Evolutionary conservation across 1,140 invertebrate species (phyloP).

Genomic region (Brachionus koreanus): DNA sequence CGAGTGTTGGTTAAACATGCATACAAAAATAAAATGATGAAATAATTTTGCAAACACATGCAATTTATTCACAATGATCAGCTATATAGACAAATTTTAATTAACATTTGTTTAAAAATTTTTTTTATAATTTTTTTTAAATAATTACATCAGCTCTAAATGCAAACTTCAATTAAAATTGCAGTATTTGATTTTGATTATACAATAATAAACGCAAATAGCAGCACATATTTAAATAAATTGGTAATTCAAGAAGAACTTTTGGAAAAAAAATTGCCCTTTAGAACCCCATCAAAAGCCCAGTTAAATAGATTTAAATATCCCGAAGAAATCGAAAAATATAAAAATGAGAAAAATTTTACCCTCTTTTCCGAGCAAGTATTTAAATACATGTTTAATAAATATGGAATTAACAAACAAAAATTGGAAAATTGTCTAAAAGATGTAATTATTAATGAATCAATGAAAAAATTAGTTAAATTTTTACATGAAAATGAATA

Average conservation of each 20-base stretch:
- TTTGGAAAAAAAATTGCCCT: not conserved
- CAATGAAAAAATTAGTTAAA: constrained; percentile 20
- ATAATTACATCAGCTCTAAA: not conserved
- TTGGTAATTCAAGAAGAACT: constrained; percentile 1
- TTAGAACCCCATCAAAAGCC: not conserved
- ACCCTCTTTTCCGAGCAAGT: not conserved
- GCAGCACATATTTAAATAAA: constrained; percentile 17
- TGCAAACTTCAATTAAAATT: not conserved
- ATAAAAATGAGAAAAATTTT: not conserved
- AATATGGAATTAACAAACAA: not conserved
- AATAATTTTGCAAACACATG: not conserved
- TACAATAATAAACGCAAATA: constrained; percentile 28
- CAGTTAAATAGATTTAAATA: not conserved
- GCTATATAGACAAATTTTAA: not conserved
- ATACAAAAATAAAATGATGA: not conserved
- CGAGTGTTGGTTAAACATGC: not conserved
- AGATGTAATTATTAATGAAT: not conserved
- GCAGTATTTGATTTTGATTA: constrained; percentile 32
- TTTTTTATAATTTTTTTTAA: not conserved
- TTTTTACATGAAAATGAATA: not conserved
- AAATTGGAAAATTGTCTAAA: constrained; percentile 20
- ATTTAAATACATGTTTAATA: not conserved
- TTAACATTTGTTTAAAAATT: not conserved
- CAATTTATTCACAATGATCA: not conserved
- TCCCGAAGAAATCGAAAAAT: not conserved